Conservation (phyloP, 2,797 vertebrate genomes). For the Lithobates sylvaticus region DNA sequence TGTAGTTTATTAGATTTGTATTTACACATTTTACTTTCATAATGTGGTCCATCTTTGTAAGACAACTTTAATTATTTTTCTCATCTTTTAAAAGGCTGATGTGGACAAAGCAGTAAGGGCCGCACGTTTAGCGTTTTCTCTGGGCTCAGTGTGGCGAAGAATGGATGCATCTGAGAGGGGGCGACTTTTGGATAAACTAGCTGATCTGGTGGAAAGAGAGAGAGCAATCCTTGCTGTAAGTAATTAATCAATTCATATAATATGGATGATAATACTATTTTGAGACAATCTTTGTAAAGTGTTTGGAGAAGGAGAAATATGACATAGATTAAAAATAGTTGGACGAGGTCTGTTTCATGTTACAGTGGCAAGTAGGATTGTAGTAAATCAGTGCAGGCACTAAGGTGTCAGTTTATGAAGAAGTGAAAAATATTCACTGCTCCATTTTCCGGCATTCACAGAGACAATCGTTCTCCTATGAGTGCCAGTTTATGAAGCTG, state of each 20-base stretch:
- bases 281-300: not conserved
- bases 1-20: not conserved
- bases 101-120: conserved; percentile 95
- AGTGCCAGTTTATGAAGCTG: too few relatives aligned
- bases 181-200: conserved; percentile 90
- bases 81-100: conserved; percentile 79
- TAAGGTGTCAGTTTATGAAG: too few relatives aligned
- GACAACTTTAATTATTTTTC: not conserved
- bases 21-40: not conserved
- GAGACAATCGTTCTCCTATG: too few relatives aligned
- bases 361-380: too few relatives aligned
- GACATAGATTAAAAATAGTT: too few relatives aligned
- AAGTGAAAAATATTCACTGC: too few relatives aligned
- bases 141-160: conserved; percentile 93
- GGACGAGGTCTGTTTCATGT: too few relatives aligned
- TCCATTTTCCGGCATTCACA: too few relatives aligned
- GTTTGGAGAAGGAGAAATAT: too few relatives aligned
- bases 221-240: conserved; percentile 88
- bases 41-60: not conserved
- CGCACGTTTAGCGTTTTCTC: conserved; percentile 90
- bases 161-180: conserved; percentile 97
- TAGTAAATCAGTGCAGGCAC: too few relatives aligned
- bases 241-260: conserved; percentile 32
- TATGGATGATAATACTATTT: too few relatives aligned
- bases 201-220: conserved; percentile 95